Conservation (phyloP, 2,113 vertebrate genomes). For the Gulo gulo region DNA sequence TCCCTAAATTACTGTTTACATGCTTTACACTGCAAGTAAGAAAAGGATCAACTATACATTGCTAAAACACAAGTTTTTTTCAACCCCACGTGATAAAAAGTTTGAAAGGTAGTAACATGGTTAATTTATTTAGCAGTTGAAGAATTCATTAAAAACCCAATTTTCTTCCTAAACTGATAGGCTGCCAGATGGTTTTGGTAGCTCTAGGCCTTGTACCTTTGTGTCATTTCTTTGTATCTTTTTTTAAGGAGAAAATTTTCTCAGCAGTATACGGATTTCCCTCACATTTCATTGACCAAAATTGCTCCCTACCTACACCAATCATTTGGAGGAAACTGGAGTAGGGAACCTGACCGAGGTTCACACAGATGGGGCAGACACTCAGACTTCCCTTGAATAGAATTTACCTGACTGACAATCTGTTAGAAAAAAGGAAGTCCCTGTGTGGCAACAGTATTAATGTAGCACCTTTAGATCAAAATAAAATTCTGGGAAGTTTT, state of each 20-base stretch:
- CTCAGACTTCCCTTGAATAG: neutral
- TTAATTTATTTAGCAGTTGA: neutral
- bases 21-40: neutral
- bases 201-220: neutral
- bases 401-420: neutral
- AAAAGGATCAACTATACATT: neutral
- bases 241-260: neutral
- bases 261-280: neutral
- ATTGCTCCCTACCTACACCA: neutral
- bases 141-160: neutral
- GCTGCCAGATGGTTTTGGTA: neutral
- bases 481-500: neutral
- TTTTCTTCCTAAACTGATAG: neutral
- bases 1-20: neutral
- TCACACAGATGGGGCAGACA: neutral
- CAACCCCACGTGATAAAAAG: neutral
- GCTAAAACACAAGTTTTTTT: neutral
- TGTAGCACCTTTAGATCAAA: neutral
- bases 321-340: neutral
- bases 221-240: neutral
- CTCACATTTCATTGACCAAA: neutral
- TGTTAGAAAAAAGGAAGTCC: neutral
- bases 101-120: neutral
- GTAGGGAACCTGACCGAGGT: neutral
- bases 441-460: neutral